These are phyloP conservation scores for Axis porcinus DNA, from an alignment of 2,113 vertebrate genomes.

Conservation along the genomic window DNA sequence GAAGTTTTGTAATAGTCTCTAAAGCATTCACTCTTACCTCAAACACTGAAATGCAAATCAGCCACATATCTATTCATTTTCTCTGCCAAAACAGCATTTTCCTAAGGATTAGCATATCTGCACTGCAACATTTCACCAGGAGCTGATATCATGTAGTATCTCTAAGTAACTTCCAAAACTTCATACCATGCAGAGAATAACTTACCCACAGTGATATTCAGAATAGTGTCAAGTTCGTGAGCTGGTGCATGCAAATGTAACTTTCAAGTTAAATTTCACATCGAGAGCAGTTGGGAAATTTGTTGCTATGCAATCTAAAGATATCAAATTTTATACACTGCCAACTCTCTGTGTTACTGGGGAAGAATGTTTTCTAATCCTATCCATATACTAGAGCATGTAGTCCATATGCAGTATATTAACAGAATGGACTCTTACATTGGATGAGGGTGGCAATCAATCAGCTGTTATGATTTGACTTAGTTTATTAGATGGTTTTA, in stretches of 20 bases:
- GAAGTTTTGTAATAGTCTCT: neutral
- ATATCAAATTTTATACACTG: neutral
- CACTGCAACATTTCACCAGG: conserved; percentile 34
- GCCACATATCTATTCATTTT: neutral
- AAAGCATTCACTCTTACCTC: neutral
- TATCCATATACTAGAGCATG: neutral
- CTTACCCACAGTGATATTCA: neutral
- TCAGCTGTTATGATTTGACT: neutral
- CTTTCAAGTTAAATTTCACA: conserved; percentile 46
- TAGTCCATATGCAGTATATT: neutral
- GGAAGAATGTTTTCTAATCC: neutral
- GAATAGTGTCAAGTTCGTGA: conserved; percentile 9
- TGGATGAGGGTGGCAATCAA: neutral
- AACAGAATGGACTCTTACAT: neutral
- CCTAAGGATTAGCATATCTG: neutral
- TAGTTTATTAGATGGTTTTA: neutral
- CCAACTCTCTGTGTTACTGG: neutral
- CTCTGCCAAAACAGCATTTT: neutral
- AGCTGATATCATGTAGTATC: conserved; percentile 33
- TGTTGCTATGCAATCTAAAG: conserved; percentile 2
- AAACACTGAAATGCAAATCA: conserved; percentile 13
- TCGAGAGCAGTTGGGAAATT: conserved; percentile 21
- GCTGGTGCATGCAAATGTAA: neutral
- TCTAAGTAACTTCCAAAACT: conserved; percentile 51
- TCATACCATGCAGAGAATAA: neutral